Evolutionary conservation across 2,113 vertebrate species (phyloP), one percentile per base, ranked within the genome.

Genomic region (Tricholaema leucomelas): DNA sequence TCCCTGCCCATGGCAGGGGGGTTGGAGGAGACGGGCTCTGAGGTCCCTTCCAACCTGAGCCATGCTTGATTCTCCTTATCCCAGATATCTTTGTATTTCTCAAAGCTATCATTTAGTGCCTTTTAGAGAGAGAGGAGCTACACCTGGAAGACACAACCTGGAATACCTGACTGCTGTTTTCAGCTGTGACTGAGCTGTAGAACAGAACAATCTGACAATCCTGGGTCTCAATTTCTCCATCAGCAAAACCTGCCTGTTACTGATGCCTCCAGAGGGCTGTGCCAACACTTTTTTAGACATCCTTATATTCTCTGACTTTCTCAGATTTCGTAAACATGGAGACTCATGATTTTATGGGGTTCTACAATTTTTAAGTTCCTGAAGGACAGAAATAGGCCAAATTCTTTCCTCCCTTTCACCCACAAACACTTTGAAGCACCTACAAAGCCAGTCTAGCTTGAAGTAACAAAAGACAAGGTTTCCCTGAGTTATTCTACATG

Each of bases 51-150:
- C 48, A 50, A 25, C 48, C 48, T 50, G 48, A 50, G 48, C 48
- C 48, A 50, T 50, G 24, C 23, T 25, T 25, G 48, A 50, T 50
- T 65, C 17, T 75, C 16, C 46, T 76, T 87, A 73, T 70, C 28
- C 55, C 31, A 38, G 21, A 19, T 61, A 75, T 79, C 86, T 94
- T 94, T 83, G 58, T 70, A 70, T 81, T 93, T 87, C 63, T 90
- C 67, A 88, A 69, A 94, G 67, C 74, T 79, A 25, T 16, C 65
- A 30, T 44, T 79, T 40, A 65, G 14, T 79, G 36, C 15, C 21
- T 90, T 90, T 84, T 36, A 70, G 63, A 91, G 21, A 88, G 15
- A 93, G 55, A 70, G 23, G 23, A 81, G 9, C 69, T 80, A 82
- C 38, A 65, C n/a, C 40, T 79, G 72, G 50, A 70, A 91, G 91